Conservation (phyloP, 2,797 vertebrate genomes). For the Poecilia picta region DNA sequence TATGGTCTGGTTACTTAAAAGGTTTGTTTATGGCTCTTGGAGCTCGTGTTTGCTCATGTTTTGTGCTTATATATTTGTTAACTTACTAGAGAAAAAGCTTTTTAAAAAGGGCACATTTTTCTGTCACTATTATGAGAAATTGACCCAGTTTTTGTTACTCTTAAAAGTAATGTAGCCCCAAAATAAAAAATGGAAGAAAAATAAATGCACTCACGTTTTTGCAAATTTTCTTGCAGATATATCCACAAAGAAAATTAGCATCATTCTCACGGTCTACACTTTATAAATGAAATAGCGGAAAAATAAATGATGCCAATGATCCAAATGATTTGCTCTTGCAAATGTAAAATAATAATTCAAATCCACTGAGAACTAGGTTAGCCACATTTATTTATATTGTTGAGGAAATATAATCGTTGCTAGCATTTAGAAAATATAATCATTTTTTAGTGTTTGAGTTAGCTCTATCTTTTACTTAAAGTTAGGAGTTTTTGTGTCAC, state of each 20-base stretch:
- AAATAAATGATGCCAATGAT: background rate
- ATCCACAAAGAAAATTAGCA: background rate
- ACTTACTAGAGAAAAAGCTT: background rate
- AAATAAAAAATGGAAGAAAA: background rate
- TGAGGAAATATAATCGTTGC: too few species aligned
- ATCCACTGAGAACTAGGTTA: background rate
- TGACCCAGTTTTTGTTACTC: background rate
- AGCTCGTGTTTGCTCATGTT: background rate
- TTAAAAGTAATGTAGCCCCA: background rate
- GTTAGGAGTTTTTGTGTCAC: too few species aligned
- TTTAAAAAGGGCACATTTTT: background rate
- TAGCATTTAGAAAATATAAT: too few species aligned
- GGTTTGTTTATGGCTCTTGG: background rate
- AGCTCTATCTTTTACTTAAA: too few species aligned
- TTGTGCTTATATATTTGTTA: background rate
- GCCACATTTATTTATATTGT: background rate
- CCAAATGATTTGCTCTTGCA: background rate
- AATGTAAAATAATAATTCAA: background rate
- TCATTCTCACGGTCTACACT: background rate
- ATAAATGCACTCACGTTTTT: background rate
- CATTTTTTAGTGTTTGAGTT: too few species aligned
- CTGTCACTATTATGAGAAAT: background rate
- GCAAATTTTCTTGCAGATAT: background rate
- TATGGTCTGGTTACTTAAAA: background rate
- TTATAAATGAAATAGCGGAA: background rate